These are phyloP conservation scores for Pammene fasciana DNA, from an alignment of 2,888 invertebrate genomes.

Conservation along the genomic window DNA sequence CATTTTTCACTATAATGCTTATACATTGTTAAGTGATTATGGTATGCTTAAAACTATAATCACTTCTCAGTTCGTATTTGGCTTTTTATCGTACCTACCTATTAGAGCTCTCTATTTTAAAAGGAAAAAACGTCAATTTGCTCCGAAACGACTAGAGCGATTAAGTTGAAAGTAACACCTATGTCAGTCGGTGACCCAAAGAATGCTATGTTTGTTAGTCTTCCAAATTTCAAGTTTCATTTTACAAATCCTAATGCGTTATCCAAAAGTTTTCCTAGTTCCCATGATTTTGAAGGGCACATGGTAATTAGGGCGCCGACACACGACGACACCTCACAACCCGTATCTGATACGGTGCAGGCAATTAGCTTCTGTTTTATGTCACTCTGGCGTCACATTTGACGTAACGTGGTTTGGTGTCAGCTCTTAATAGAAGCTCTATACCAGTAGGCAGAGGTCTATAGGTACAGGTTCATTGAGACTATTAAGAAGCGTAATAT, in stretches of 20 bases:
- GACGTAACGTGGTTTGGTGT: conserved; percentile 1
- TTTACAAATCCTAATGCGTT: conserved; percentile 1
- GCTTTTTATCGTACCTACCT: too few relatives aligned
- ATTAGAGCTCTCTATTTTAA: too few relatives aligned
- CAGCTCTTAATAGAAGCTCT: not conserved
- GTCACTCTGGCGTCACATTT: conserved; percentile 11
- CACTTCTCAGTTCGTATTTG: too few relatives aligned
- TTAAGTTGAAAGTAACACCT: too few relatives aligned
- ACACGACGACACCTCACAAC: conserved; percentile 20
- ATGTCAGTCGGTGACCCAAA: too few relatives aligned
- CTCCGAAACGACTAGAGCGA: too few relatives aligned
- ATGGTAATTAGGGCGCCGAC: conserved; percentile 20
- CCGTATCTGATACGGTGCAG: conserved; percentile 3
- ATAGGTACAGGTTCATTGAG: not conserved
- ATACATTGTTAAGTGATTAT: too few relatives aligned
- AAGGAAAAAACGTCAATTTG: too few relatives aligned
- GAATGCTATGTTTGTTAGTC: not conserved
- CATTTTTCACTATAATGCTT: too few relatives aligned
- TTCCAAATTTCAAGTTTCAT: not conserved
- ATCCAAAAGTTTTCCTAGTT: conserved; percentile 21
- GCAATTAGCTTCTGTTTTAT: conserved; percentile 28
- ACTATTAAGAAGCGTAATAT: too few relatives aligned
- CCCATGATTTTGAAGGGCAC: conserved; percentile 1
- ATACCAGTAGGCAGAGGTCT: not conserved
- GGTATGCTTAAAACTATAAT: too few relatives aligned